Evolutionary conservation across 2,888 invertebrate genomes (phyloP).

Genomic region (Polydrusus tereticollis): DNA sequence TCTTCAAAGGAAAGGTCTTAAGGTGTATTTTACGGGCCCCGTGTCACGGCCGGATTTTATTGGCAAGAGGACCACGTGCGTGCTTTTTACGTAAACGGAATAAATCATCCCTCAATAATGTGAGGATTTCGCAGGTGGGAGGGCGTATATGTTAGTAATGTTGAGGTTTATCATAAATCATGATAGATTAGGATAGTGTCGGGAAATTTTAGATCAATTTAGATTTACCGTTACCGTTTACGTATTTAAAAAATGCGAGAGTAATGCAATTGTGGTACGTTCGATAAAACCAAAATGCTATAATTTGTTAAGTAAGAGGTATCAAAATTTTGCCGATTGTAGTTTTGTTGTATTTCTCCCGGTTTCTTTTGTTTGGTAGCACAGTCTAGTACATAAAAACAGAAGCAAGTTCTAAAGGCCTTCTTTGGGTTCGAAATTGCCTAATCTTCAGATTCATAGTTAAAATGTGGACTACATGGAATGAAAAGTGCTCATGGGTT

Average conservation of each 20-base stretch:
- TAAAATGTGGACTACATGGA: too few relatives aligned
- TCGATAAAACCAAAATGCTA: too few relatives aligned
- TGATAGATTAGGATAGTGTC: background rate
- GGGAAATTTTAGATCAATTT: background rate
- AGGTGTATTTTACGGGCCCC: background rate
- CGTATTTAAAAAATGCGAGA: background rate
- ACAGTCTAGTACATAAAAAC: too few relatives aligned
- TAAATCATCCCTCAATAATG: slow-evolving; percentile 12
- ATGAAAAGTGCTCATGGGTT: too few relatives aligned
- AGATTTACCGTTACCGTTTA: background rate
- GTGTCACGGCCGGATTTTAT: slow-evolving; percentile 11
- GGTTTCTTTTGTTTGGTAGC: too few relatives aligned
- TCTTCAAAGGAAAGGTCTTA: background rate
- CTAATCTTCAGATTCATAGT: too few relatives aligned
- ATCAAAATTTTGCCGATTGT: too few relatives aligned
- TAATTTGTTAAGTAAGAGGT: too few relatives aligned
- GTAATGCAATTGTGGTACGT: too few relatives aligned
- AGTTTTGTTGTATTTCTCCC: too few relatives aligned
- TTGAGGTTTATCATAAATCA: background rate
- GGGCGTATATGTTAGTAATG: background rate
- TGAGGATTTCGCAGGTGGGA: background rate
- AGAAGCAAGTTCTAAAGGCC: too few relatives aligned
- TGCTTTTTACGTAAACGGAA: slow-evolving; percentile 4
- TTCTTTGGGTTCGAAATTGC: too few relatives aligned
- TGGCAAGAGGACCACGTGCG: slow-evolving; percentile 3